Base-by-base conservation (phyloP, 2,888 invertebrate genomes). In the Calameuta filiformis region DNA sequence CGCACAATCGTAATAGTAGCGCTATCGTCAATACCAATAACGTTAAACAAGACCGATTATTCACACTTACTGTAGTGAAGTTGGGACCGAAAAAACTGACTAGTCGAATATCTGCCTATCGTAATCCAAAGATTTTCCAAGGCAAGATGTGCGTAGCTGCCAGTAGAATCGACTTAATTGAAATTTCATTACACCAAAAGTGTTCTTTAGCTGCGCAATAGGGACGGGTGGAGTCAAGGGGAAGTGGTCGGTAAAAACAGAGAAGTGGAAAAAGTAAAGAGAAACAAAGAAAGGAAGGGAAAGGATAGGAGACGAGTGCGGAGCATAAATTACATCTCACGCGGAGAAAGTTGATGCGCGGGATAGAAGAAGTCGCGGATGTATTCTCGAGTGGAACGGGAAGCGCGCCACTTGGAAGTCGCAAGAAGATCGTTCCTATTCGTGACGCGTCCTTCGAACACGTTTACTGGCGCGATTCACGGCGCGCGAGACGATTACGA, bases 111-210 rank as follows among this genome's bases (percentile, higher is more conserved):
- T 80, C 77, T 74, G 80, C 81, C 82, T 79, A 80, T 81, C 81
- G 69, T 80, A 79, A 73, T 83, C 80, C 81, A 85, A 86, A 23
- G 31, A 33, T 71, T 71, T 71, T 30, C 12, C 71, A 71, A 71
- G 33, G 12, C 31, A 71, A 12, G 12, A 71, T 12, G 12, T 71
- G 71, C 80, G 82, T 80, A 81, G 81, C 80, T 79, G 81, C 79
- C 76, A 75, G 73, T 75, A 80, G 79, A 80, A 69, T 79, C 75
- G 81, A 82, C 81, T 81, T 80, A 76, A 84, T 85, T 80, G 82
- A 86, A 84, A 84, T 85, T 86, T 85, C 83, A 84, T 86, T 85
- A 83, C 83, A 85, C 84, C 9, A 56, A 56, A 82, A 85, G 83
- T 79, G 75, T 79, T 84, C 81, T 79, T 77, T 77, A 83, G 81